These are phyloP conservation scores for Zenarchopterus dispar DNA, from an alignment of 2,797 vertebrate species.

Conservation along the genomic window DNA sequence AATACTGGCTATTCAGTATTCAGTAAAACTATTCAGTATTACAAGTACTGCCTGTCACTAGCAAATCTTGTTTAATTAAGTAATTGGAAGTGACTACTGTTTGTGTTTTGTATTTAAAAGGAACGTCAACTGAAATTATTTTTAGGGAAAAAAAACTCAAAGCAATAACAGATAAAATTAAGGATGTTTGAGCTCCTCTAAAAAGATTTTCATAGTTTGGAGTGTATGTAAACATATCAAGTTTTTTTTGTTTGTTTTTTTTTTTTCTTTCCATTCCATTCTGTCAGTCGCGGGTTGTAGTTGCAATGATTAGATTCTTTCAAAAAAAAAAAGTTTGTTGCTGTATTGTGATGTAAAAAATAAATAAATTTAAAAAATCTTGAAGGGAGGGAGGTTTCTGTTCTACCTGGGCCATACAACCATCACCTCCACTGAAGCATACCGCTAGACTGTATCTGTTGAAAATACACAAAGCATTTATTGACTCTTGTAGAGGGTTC, in stretches of 20 bases:
- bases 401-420: neutral
- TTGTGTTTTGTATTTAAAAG: too few relatives aligned
- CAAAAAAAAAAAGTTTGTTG: neutral
- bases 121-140: too few relatives aligned
- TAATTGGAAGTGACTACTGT: too few relatives aligned
- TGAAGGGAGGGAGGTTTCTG: neutral
- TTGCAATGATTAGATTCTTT: neutral
- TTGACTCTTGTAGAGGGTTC: neutral
- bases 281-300: neutral
- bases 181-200: too few relatives aligned
- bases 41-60: too few relatives aligned
- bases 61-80: too few relatives aligned
- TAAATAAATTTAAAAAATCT: neutral
- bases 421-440: neutral
- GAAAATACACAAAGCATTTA: constrained; percentile 1
- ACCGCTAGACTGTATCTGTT: neutral
- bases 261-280: neutral
- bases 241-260: neutral
- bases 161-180: too few relatives aligned
- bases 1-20: too few relatives aligned
- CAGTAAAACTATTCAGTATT: too few relatives aligned
- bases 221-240: too few relatives aligned
- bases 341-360: neutral
- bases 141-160: too few relatives aligned
- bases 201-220: too few relatives aligned